Evolutionary conservation across 1,140 invertebrate genomes (phyloP), one percentile per base, ranked within the genome.

Genomic region (Heliconius eleuchia): DNA sequence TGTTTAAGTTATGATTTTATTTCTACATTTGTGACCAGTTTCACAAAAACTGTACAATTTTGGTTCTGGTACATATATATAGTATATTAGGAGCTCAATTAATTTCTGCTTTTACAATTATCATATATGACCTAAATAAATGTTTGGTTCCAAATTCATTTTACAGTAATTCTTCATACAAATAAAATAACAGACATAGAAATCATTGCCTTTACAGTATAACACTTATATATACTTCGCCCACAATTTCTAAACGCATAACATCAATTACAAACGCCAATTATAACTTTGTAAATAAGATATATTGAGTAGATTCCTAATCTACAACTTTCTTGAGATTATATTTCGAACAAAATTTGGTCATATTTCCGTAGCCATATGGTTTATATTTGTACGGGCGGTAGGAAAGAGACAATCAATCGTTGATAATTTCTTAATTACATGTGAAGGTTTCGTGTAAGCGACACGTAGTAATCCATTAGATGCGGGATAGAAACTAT

Each of bases 201-300:
- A 23, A 66, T 66, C 27, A 66, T 30, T 66, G 11, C 60, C 27
- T 30, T 66, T 66, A 66, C 27, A 60, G 11, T 46, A 46, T 11
- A 46, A 46, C 55, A 23, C 55, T 60, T 60, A 19, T 23, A 23
- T 60, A 23, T 60, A 60, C n/a, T 60, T 60, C 55, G n/a, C 2
- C n/a, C 55, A 60, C 19, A 23, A 60, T n/a, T 60, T 60, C 57
- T 60, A n/a, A 60, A 66, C 27, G 23, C 30, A 66, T 30, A 66
- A 66, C 60, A 66, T 66, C 60, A 66, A 66, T 66, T 30, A 66
- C 60, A 66, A 66, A 66, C 60, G 60, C 60, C 60, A 66, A 66
- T 66, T 66, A 66, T 66, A 66, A 66, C 60, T 66, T 66, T 30
- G 60, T 66, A 66, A 66, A 30, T 30, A 66, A 66, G 60, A 66